phyloP scores from a whole-genome alignment of 1,140 invertebrate species.

The Triops cancriformis region DNA sequence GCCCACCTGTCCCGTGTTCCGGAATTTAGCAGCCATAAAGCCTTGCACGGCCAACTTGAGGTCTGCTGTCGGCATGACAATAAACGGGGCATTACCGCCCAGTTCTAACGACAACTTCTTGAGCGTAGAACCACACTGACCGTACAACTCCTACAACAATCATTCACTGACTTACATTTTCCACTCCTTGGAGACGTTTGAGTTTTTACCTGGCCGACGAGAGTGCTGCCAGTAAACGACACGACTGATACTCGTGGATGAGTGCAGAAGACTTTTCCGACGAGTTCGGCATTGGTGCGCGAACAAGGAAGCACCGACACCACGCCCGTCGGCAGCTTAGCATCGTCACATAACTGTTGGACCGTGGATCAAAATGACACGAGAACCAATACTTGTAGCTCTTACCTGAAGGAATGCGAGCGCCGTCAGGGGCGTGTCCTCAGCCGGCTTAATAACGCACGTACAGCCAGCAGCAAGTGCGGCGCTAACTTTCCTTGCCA shows the following conservation, averaged over 20 bases:
- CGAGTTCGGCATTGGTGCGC: conserved; percentile 58
- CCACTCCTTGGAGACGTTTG: neutral
- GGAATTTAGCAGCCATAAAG: conserved; percentile 85
- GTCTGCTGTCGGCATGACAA: conserved; percentile 90
- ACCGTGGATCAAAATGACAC: neutral
- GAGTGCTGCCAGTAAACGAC: conserved; percentile 72
- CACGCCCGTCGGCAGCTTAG: conserved; percentile 70
- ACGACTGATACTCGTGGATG: conserved; percentile 75
- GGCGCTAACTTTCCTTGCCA: conserved; percentile 88
- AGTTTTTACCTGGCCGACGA: conserved; percentile 16
- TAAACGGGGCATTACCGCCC: conserved; percentile 97
- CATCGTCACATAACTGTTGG: conserved; percentile 62
- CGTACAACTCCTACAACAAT: conserved; percentile 58
- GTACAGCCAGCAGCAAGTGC: conserved; percentile 92
- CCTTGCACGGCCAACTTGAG: conserved; percentile 78
- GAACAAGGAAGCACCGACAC: conserved; percentile 86
- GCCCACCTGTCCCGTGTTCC: conserved; percentile 77
- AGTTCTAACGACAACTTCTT: conserved; percentile 87
- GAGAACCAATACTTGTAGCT: neutral
- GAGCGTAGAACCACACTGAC: conserved; percentile 72
- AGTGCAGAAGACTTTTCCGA: conserved; percentile 81
- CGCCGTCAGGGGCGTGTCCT: conserved; percentile 92
- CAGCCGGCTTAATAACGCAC: conserved; percentile 89
- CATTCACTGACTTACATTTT: conserved; percentile 23
- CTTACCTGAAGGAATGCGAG: conserved; percentile 54